phyloP scores from a whole-genome alignment of 2,888 invertebrate species.

The Chymomyza procnemis region DNA sequence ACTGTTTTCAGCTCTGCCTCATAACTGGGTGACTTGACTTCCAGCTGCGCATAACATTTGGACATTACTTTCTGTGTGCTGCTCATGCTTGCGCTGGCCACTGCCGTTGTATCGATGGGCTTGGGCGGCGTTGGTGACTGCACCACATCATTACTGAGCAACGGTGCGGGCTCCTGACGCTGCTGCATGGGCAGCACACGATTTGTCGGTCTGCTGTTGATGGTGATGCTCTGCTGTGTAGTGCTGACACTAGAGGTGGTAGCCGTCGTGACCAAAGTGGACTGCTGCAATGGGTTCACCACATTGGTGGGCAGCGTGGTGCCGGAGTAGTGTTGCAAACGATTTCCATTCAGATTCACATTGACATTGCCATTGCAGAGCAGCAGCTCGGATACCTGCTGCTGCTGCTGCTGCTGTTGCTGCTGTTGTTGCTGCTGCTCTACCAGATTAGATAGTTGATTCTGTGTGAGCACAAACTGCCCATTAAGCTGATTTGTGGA shows the following conservation, averaged over 20 bases:
- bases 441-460: slow-evolving; percentile 5
- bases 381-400: slow-evolving; percentile 42
- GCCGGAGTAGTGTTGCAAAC: slow-evolving; percentile 54
- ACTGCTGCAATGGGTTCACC: slow-evolving; percentile 83
- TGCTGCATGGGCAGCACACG: slow-evolving; percentile 88
- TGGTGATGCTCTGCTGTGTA: slow-evolving; percentile 63
- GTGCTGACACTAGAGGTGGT: slow-evolving; percentile 63
- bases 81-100: slow-evolving; percentile 2
- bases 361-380: slow-evolving; percentile 31
- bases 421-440: slow-evolving; percentile 31
- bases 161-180: slow-evolving; percentile 79
- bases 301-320: slow-evolving; percentile 84
- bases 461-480: slow-evolving; percentile 44
- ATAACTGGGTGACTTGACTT: slow-evolving; percentile 54
- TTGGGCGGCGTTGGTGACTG: slow-evolving; percentile 61
- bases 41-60: slow-evolving; percentile 44
- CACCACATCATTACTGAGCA: slow-evolving; percentile 42
- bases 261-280: slow-evolving; percentile 41
- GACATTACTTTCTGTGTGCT: slow-evolving; percentile 12
- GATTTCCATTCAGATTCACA: slow-evolving; percentile 13
- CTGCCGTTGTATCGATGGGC: slow-evolving; percentile 47
- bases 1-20: slow-evolving; percentile 50
- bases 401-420: slow-evolving; percentile 22
- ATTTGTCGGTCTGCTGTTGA: slow-evolving; percentile 83
- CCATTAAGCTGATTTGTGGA: not conserved